phyloP scores from a whole-genome alignment of 1,140 invertebrate species.

The Tetramorium simillimum region DNA sequence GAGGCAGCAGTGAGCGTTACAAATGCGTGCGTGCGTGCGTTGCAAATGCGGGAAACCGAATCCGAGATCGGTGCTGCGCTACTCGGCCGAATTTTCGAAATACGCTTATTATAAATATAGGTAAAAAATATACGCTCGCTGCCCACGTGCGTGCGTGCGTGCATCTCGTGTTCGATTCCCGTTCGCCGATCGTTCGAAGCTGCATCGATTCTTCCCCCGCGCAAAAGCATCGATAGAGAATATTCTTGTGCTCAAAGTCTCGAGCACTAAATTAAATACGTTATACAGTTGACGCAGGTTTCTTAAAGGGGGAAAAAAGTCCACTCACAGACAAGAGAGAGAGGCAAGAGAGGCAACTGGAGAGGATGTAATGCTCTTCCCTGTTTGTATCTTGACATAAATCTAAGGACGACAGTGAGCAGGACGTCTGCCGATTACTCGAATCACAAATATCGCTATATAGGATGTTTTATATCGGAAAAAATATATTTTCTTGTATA shows the following conservation, averaged over 20 bases:
- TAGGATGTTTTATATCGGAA: slow-evolving; percentile 47
- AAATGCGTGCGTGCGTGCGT: too few species aligned
- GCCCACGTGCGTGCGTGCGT: not conserved
- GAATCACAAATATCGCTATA: slow-evolving; percentile 28
- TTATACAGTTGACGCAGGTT: slow-evolving; percentile 8
- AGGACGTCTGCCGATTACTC: slow-evolving; percentile 37
- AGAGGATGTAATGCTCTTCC: slow-evolving; percentile 69
- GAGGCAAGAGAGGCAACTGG: slow-evolving; percentile 15
- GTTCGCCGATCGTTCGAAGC: not conserved
- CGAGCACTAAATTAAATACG: not conserved
- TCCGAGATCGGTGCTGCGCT: not conserved
- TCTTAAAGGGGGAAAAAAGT: not conserved
- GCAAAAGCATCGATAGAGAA: not conserved
- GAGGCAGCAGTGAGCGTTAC: not conserved
- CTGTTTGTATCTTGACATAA: slow-evolving; percentile 74
- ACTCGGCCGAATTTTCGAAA: slow-evolving; percentile 67
- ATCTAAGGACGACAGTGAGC: slow-evolving; percentile 68
- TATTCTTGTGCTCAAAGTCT: not conserved
- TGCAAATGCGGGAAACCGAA: not conserved
- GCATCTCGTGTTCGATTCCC: slow-evolving; percentile 28
- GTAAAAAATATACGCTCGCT: slow-evolving; percentile 39
- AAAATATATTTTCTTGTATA: slow-evolving; percentile 49
- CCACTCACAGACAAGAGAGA: not conserved
- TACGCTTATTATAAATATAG: slow-evolving; percentile 71
- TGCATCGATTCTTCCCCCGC: not conserved